A percentile compares a stretch with the other conserved stretches of the same genome.
phyloP scores from a whole-genome alignment of 2,888 invertebrate species.

The Napeogenes inachia region DNA sequence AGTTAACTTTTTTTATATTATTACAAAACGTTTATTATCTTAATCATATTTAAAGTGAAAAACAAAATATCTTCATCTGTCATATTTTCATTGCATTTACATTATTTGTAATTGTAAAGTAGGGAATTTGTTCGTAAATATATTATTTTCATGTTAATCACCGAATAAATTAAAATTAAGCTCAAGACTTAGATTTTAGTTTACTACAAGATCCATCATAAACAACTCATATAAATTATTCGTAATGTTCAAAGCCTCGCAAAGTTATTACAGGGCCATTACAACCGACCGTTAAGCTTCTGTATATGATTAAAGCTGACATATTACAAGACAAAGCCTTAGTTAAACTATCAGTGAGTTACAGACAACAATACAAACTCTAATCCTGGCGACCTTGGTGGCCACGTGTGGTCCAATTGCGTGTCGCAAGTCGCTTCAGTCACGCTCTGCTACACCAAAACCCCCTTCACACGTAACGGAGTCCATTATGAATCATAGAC shows the following conservation, averaged over 20 bases:
- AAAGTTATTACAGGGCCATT: neutral
- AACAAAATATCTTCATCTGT: no score
- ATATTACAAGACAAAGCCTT: conserved; percentile 16
- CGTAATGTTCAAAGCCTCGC: neutral
- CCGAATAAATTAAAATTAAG: no score
- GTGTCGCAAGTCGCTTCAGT: conserved; percentile 40
- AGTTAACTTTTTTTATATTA: neutral
- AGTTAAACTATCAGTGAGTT: conserved; percentile 13
- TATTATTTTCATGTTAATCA: no score
- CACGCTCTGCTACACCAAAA: conserved; percentile 40
- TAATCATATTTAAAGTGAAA: no score
- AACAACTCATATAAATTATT: neutral
- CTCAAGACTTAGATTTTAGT: no score
- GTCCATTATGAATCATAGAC: conserved; percentile 19
- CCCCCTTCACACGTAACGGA: conserved; percentile 27
- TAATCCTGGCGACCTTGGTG: conserved; percentile 38
- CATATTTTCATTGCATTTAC: no score
- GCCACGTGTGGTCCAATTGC: conserved; percentile 50
- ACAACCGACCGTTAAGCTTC: conserved; percentile 3
- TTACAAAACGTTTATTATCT: neutral
- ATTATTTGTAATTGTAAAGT: no score
- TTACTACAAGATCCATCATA: neutral
- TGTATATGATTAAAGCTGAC: conserved; percentile 3
- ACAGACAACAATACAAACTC: conserved; percentile 10
- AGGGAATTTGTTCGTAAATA: no score